Evolutionary conservation across 2,113 vertebrate genomes (phyloP).

Genomic region (Grantiella picta): DNA sequence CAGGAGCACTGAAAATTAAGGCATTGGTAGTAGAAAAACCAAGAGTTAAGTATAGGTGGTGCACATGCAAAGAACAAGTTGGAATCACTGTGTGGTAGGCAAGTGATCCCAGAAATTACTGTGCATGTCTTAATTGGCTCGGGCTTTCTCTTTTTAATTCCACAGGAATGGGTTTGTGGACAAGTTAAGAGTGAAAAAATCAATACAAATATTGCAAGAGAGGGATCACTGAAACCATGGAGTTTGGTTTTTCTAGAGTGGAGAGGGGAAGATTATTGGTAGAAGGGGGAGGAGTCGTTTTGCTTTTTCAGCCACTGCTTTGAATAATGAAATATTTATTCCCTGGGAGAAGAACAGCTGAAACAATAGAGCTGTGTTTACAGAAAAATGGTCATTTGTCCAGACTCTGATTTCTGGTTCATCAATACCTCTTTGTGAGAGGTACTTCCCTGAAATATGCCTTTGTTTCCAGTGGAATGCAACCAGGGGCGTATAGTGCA

Average conservation of each 20-base stretch:
- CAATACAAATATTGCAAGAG: background rate
- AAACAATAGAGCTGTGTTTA: slow-evolving; percentile 77
- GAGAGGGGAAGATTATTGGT: background rate
- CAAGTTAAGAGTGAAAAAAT: background rate
- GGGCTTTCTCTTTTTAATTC: background rate
- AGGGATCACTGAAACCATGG: background rate
- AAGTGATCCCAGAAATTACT: background rate
- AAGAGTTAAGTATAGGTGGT: background rate
- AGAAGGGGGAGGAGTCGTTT: slow-evolving; percentile 28
- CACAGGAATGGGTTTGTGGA: background rate
- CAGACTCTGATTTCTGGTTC: slow-evolving; percentile 68
- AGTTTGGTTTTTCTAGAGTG: background rate
- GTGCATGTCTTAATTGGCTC: background rate
- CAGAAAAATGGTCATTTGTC: slow-evolving; percentile 75
- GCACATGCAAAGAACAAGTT: background rate
- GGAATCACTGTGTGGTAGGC: background rate
- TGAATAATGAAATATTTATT: slow-evolving; percentile 75
- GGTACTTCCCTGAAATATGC: slow-evolving; percentile 69
- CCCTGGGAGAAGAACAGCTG: slow-evolving; percentile 57
- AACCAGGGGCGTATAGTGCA: slow-evolving; percentile 70
- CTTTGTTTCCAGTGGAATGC: slow-evolving; percentile 76
- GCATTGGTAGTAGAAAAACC: background rate
- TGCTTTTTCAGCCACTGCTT: slow-evolving; percentile 44
- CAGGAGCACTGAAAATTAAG: background rate
- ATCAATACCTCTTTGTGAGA: slow-evolving; percentile 81